These are phyloP conservation scores for Torymus aiolomorphi DNA, from an alignment of 2,888 invertebrate genomes.

Conservation along the genomic window DNA sequence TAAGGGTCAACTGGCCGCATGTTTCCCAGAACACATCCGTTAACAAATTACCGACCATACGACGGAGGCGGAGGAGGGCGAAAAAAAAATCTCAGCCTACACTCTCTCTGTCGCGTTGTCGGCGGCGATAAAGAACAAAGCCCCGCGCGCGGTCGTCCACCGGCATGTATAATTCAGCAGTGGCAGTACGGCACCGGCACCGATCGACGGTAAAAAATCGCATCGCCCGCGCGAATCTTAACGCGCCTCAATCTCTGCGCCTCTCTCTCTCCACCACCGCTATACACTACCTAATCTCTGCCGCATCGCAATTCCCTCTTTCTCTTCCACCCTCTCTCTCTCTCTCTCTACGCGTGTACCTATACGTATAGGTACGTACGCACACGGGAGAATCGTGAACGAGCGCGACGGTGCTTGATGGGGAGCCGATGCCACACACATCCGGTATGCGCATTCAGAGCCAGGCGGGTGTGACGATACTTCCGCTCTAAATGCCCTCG, in stretches of 20 bases:
- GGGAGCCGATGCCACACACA: constrained; percentile 76
- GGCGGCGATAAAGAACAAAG: constrained; percentile 25
- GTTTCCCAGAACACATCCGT: no score
- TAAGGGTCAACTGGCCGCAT: no score
- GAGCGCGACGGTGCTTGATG: constrained; percentile 71
- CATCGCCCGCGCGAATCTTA: constrained; percentile 40
- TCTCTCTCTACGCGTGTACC: background rate
- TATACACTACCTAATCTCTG: no score
- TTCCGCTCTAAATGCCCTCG: constrained; percentile 75
- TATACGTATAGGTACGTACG: background rate
- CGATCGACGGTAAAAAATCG: background rate
- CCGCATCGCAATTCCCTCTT: background rate
- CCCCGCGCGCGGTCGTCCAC: constrained; percentile 12
- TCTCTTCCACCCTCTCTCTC: background rate
- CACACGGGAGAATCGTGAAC: constrained; percentile 71
- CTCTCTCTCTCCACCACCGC: background rate
- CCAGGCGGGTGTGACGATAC: constrained; percentile 76
- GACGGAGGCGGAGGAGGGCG: background rate
- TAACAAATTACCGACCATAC: no score
- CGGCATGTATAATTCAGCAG: constrained; percentile 1
- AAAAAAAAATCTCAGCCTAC: background rate
- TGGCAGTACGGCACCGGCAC: background rate
- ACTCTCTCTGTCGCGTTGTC: constrained; percentile 14
- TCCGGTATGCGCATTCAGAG: constrained; percentile 76
- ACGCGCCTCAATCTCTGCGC: constrained; percentile 24